phyloP scores from a whole-genome alignment of 2,113 vertebrate genomes.

The Loxodonta africana region DNA sequence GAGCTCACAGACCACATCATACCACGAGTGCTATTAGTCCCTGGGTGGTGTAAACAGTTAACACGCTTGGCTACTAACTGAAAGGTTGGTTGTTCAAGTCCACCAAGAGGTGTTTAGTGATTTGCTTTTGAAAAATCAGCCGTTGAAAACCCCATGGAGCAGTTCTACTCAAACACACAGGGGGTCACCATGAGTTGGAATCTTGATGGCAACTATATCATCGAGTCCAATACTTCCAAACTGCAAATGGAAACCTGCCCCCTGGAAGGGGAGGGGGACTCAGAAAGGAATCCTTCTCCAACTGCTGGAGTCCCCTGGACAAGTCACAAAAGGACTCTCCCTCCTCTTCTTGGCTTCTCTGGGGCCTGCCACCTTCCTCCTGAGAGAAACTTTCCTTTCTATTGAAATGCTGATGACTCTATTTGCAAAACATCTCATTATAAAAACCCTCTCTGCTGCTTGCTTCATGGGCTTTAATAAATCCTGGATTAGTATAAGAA shows the following conservation, averaged over 20 bases:
- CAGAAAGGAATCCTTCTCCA: background rate
- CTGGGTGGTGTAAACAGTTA: background rate
- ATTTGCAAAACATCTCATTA: constrained; percentile 54
- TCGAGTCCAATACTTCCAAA: constrained; percentile 9
- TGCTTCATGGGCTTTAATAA: constrained; percentile 75
- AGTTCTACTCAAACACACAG: background rate
- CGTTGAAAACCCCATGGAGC: background rate
- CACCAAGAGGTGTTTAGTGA: no score
- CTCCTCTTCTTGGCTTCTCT: background rate
- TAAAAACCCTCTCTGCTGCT: constrained; percentile 70
- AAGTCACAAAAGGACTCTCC: background rate
- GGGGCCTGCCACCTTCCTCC: background rate
- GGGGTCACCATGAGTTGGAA: background rate
- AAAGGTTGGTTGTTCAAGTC: no score
- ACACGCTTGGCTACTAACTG: background rate
- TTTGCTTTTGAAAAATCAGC: background rate
- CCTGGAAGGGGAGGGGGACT: background rate
- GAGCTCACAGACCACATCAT: background rate
- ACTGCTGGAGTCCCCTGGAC: background rate
- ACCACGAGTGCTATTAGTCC: background rate
- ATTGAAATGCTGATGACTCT: constrained; percentile 56
- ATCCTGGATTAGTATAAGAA: constrained; percentile 76
- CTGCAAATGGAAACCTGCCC: background rate
- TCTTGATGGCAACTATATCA: constrained; percentile 3
- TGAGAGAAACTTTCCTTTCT: constrained; percentile 63